Percentiles rank a stretch among this genome's conserved stretches.
These are phyloP conservation scores for Oeneis ivallda DNA, from an alignment of 2,888 invertebrate species.

Conservation along the genomic window DNA sequence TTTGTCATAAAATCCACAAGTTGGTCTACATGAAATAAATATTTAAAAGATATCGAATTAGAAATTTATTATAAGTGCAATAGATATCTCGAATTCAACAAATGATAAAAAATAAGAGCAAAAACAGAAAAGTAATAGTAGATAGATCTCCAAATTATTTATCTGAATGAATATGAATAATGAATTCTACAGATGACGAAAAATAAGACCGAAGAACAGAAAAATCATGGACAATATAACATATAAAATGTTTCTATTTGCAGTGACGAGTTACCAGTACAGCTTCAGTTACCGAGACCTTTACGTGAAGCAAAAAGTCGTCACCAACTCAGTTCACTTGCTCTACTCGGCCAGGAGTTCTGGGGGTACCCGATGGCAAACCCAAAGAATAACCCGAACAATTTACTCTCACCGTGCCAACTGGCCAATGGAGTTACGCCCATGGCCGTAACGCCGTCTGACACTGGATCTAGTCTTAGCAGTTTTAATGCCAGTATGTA, in stretches of 20 bases:
- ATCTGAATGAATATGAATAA: too few relatives aligned
- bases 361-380: slow-evolving; percentile 91
- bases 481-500: slow-evolving; percentile 84
- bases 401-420: slow-evolving; percentile 65
- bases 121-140: too few relatives aligned
- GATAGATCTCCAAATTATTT: too few relatives aligned
- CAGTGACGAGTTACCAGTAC: slow-evolving; percentile 96
- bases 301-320: slow-evolving; percentile 94
- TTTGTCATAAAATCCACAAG: too few relatives aligned
- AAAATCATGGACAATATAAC: neutral
- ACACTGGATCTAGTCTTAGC: slow-evolving; percentile 87
- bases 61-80: too few relatives aligned
- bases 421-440: slow-evolving; percentile 65
- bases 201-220: too few relatives aligned
- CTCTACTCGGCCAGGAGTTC: slow-evolving; percentile 93
- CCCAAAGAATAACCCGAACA: slow-evolving; percentile 80
- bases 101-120: too few relatives aligned
- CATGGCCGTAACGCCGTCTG: slow-evolving; percentile 82
- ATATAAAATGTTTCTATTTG: slow-evolving; percentile 44
- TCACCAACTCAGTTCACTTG: slow-evolving; percentile 94
- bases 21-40: too few relatives aligned
- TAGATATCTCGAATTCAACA: too few relatives aligned
- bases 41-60: too few relatives aligned
- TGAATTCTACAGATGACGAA: too few relatives aligned
- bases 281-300: slow-evolving; percentile 91